Conservation (phyloP, 2,888 invertebrate species). For the Ephialtes manifestator region DNA sequence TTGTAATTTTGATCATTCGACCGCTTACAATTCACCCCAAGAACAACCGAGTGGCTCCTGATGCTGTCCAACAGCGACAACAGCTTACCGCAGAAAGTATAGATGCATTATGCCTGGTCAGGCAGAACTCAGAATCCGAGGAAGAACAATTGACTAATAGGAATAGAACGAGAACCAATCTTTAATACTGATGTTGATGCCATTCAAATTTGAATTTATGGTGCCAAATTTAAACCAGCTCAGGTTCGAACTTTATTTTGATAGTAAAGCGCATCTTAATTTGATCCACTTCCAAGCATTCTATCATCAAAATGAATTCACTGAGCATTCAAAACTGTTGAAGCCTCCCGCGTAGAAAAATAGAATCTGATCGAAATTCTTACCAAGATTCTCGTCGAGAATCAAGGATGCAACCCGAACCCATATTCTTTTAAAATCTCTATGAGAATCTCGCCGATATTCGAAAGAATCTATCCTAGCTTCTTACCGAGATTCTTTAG, state of each 20-base stretch:
- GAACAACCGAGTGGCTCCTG: slow-evolving; percentile 71
- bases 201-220: background rate
- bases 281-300: too few species aligned
- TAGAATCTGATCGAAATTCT: too few species aligned
- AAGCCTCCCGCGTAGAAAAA: too few species aligned
- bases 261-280: too few species aligned
- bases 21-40: slow-evolving; percentile 81
- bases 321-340: too few species aligned
- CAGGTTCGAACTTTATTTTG: background rate
- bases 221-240: background rate
- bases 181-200: background rate
- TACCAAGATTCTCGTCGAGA: too few species aligned
- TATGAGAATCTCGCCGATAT: too few species aligned
- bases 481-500: too few species aligned
- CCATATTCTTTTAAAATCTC: too few species aligned
- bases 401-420: too few species aligned
- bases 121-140: slow-evolving; percentile 70
- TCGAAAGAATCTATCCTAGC: too few species aligned
- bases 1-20: slow-evolving; percentile 86
- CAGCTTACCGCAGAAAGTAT: slow-evolving; percentile 75
- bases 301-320: too few species aligned
- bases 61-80: slow-evolving; percentile 32
- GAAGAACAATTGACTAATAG: slow-evolving; percentile 7
- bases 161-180: background rate
- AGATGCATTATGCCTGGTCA: slow-evolving; percentile 73